phyloP scores from a whole-genome alignment of 2,113 vertebrate species.

The Acrocephalus arundinaceus region DNA sequence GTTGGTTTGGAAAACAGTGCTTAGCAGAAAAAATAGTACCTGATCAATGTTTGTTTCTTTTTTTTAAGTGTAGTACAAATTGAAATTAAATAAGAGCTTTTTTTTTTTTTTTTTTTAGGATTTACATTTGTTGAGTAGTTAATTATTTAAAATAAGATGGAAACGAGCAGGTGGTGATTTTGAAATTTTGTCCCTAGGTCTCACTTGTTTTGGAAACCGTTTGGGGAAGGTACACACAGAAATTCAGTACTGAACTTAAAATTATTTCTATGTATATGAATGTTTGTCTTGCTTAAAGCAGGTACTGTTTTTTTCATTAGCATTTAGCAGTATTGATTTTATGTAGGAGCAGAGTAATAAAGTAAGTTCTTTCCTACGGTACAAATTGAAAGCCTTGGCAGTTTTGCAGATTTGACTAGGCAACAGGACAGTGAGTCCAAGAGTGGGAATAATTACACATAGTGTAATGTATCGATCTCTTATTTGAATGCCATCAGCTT shows the following conservation, averaged over 20 bases:
- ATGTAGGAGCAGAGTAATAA: background rate
- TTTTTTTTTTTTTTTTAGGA: background rate
- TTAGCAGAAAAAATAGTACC: background rate
- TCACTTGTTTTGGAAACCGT: background rate
- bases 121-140: background rate
- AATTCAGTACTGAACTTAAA: background rate
- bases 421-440: background rate
- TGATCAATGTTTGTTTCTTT: background rate
- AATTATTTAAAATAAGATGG: slow-evolving; percentile 13
- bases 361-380: background rate
- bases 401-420: background rate
- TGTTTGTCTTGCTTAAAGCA: background rate
- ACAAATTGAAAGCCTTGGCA: background rate
- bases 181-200: background rate
- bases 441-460: background rate
- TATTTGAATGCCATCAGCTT: background rate
- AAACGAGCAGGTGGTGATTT: slow-evolving; percentile 32
- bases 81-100: background rate
- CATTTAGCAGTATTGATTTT: background rate
- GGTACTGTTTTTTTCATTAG: background rate
- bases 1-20: background rate
- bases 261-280: background rate
- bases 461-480: background rate
- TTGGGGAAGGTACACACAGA: background rate
- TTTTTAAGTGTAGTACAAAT: background rate